These are phyloP conservation scores for Drosophila micromelanica DNA, from an alignment of 1,140 invertebrate species.

Conservation along the genomic window DNA sequence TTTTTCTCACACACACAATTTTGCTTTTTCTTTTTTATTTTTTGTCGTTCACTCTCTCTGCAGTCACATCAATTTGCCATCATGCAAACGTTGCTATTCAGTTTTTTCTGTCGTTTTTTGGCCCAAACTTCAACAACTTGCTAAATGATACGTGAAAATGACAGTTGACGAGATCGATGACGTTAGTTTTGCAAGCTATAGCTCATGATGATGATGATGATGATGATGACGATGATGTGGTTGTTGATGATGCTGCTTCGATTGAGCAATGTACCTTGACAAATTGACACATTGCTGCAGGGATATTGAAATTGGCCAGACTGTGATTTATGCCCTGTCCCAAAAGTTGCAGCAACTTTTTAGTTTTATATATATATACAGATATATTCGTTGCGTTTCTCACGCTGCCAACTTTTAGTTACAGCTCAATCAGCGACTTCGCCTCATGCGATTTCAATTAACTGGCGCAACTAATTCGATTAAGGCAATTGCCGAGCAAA, in stretches of 20 bases:
- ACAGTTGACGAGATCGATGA: conserved; percentile 83
- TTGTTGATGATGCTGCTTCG: conserved; percentile 42
- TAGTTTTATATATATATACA: neutral
- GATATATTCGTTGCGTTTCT: conserved; percentile 5
- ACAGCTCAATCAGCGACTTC: conserved; percentile 27
- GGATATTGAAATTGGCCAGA: conserved; percentile 49
- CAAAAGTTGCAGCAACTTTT: conserved; percentile 9
- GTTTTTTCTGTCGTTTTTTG: conserved; percentile 34
- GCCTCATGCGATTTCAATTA: conserved; percentile 77
- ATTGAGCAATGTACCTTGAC: conserved; percentile 79
- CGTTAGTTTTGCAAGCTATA: conserved; percentile 71
- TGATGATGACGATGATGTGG: conserved; percentile 31
- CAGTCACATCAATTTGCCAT: conserved; percentile 78
- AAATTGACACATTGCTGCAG: conserved; percentile 77
- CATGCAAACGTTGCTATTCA: conserved; percentile 43
- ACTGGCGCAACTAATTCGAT: conserved; percentile 75
- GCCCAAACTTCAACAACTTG: conserved; percentile 71
- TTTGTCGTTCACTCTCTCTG: conserved; percentile 26
- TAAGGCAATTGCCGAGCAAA: conserved; percentile 59
- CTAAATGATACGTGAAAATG: conserved; percentile 84
- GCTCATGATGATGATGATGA: conserved; percentile 33
- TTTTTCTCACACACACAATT: conserved; percentile 29
- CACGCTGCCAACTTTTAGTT: conserved; percentile 22
- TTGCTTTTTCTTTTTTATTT: conserved; percentile 26
- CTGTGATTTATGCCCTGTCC: conserved; percentile 63